phyloP scores from a whole-genome alignment of 1,140 invertebrate genomes.

The Zaprionus nigranus region DNA sequence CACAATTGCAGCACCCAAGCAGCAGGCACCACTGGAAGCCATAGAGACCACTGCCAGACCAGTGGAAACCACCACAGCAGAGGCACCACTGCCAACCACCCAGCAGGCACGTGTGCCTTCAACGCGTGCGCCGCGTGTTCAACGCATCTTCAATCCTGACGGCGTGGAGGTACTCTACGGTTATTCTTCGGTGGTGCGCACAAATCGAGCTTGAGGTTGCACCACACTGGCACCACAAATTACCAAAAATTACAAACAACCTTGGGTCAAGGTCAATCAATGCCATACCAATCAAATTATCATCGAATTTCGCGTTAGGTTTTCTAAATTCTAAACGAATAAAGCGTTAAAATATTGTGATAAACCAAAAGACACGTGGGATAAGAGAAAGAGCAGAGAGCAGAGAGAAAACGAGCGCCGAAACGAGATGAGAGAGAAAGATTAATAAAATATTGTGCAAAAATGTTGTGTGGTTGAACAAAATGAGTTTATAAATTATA shows the following conservation, averaged over 20 bases:
- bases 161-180: slow-evolving; percentile 80
- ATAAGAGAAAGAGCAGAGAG: slow-evolving; percentile 10
- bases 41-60: background rate
- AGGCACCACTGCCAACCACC: slow-evolving; percentile 15
- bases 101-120: slow-evolving; percentile 18
- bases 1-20: slow-evolving; percentile 29
- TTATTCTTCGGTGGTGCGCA: slow-evolving; percentile 75
- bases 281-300: slow-evolving; percentile 58
- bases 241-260: slow-evolving; percentile 55
- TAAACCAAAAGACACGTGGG: slow-evolving; percentile 46
- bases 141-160: slow-evolving; percentile 75
- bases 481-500: slow-evolving; percentile 75
- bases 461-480: slow-evolving; percentile 52
- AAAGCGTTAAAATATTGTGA: slow-evolving; percentile 65
- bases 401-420: background rate
- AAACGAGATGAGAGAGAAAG: slow-evolving; percentile 27
- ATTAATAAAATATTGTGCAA: slow-evolving; percentile 62
- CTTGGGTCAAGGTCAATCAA: slow-evolving; percentile 66
- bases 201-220: slow-evolving; percentile 47
- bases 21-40: slow-evolving; percentile 4
- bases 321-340: slow-evolving; percentile 72
- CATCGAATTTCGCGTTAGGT: slow-evolving; percentile 17
- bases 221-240: slow-evolving; percentile 29
- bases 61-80: background rate
- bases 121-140: slow-evolving; percentile 64